These are phyloP conservation scores for Ptyas mucosa DNA, from an alignment of 2,113 vertebrate genomes.

Conservation along the genomic window DNA sequence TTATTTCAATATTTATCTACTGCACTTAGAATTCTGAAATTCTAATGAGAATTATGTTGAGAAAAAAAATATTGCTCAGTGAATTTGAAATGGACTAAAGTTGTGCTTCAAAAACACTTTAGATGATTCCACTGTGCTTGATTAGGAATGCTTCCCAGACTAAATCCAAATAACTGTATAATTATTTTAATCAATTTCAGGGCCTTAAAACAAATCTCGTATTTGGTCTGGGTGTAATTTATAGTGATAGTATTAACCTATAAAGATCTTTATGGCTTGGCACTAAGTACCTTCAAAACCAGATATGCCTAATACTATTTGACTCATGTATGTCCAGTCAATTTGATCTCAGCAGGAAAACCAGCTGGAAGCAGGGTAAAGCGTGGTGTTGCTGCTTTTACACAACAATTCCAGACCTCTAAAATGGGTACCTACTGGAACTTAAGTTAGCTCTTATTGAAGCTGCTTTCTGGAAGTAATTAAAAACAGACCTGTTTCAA, in stretches of 20 bases:
- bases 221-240: neutral
- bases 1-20: neutral
- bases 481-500: neutral
- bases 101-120: neutral
- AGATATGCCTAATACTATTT: neutral
- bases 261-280: neutral
- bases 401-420: neutral
- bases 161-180: neutral
- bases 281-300: neutral
- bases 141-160: neutral
- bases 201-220: neutral
- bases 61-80: neutral
- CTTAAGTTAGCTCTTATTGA: neutral
- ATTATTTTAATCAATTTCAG: neutral
- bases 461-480: neutral
- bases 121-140: neutral
- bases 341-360: neutral
- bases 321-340: neutral
- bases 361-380: neutral
- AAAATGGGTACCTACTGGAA: neutral
- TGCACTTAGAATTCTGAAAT: neutral
- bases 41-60: no score
- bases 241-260: neutral
- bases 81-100: neutral
- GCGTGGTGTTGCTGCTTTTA: neutral